Percentiles rank a stretch among this genome's conserved stretches.
Conservation (phyloP, 2,797 vertebrate genomes). For the Apogon hyalosoma region DNA sequence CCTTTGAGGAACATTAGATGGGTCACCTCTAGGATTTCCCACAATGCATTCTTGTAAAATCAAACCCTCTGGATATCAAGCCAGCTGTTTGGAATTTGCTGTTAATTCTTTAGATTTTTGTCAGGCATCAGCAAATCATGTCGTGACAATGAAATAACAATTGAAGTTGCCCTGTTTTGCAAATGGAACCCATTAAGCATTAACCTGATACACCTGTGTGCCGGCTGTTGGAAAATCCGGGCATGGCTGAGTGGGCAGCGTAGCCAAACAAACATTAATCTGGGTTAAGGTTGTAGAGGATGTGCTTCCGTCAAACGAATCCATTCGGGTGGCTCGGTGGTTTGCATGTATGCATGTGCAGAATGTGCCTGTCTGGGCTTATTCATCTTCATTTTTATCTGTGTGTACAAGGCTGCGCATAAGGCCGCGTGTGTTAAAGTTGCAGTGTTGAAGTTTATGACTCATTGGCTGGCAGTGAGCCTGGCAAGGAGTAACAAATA, state of each 20-base stretch:
- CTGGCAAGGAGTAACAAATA: constrained; percentile 44
- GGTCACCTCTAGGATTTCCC: neutral
- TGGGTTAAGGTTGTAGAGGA: constrained; percentile 42
- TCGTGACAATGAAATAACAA: constrained; percentile 8
- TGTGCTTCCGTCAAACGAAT: constrained; percentile 21
- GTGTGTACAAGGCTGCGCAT: constrained; percentile 11
- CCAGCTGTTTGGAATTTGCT: constrained; percentile 10
- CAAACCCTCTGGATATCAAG: neutral
- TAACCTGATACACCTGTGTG: constrained; percentile 40
- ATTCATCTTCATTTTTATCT: constrained; percentile 44
- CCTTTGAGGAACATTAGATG: too few species aligned
- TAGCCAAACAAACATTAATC: constrained; percentile 53
- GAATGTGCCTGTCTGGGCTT: constrained; percentile 30
- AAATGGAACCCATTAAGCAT: constrained; percentile 25
- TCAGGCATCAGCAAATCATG: neutral
- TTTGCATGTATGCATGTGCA: constrained; percentile 12
- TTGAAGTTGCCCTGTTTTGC: constrained; percentile 28
- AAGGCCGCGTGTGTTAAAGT: constrained; percentile 13
- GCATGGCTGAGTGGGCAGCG: constrained; percentile 34
- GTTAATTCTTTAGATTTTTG: constrained; percentile 8
- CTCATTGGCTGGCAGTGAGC: constrained; percentile 53
- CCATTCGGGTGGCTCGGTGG: neutral
- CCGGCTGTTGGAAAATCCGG: constrained; percentile 43
- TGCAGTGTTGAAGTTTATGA: constrained; percentile 34
- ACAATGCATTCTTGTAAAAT: neutral